These are phyloP conservation scores for Melanerpes formicivorus DNA, from an alignment of 2,113 vertebrate genomes.

Conservation along the genomic window DNA sequence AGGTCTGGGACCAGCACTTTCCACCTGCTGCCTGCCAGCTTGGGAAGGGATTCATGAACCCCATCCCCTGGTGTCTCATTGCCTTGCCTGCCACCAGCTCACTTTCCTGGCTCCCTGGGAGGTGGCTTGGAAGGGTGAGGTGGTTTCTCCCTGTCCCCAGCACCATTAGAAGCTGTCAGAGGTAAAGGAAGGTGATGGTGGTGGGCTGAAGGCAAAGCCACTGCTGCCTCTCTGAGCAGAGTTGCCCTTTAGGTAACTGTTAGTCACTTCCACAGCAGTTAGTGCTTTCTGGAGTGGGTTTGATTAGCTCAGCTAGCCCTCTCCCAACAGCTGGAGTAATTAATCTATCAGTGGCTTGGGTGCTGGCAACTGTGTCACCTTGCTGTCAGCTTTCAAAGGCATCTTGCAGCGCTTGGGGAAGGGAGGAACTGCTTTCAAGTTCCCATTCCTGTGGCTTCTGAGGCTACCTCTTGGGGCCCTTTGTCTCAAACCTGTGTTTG, in stretches of 20 bases:
- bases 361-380: background rate
- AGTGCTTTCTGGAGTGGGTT: background rate
- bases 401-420: background rate
- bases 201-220: background rate
- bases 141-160: accelerated
- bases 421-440: background rate
- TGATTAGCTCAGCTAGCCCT: background rate
- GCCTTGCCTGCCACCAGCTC: background rate
- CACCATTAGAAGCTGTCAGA: background rate
- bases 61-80: accelerated
- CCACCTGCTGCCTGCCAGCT: background rate
- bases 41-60: background rate
- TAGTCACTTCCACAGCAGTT: constrained; percentile 1
- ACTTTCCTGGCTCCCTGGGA: background rate
- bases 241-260: background rate
- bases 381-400: background rate
- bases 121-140: background rate
- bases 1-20: background rate
- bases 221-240: background rate
- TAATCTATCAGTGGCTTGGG: background rate
- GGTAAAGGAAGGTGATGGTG: background rate
- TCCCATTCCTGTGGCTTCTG: background rate
- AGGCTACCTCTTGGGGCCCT: background rate
- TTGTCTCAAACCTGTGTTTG: background rate
- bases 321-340: background rate